These are phyloP conservation scores for Phasia obesa DNA, from an alignment of 2,888 invertebrate species.

Conservation along the genomic window DNA sequence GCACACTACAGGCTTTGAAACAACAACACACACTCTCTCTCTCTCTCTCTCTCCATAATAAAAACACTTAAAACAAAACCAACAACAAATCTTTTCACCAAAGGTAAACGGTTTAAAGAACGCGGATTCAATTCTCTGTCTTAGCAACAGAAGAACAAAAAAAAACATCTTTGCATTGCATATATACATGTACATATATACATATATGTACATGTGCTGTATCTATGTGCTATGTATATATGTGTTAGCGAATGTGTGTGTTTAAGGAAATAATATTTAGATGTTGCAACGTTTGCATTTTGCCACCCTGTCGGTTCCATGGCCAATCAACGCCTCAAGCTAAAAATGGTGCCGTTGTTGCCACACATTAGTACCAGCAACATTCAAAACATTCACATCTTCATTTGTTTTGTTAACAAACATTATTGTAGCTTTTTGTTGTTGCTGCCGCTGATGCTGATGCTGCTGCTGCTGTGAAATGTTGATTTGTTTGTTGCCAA, in stretches of 20 bases:
- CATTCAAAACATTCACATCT: slow-evolving; percentile 70
- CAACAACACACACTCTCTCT: slow-evolving; percentile 21
- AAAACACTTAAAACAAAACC: neutral
- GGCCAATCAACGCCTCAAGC: slow-evolving; percentile 78
- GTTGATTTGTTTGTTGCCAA: slow-evolving; percentile 40
- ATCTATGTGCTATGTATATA: too few relatives aligned
- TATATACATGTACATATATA: too few relatives aligned
- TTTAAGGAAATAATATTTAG: slow-evolving; percentile 44
- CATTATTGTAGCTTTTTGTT: slow-evolving; percentile 13
- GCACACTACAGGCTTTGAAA: slow-evolving; percentile 8
- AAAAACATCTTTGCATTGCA: neutral
- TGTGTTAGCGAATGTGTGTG: slow-evolving; percentile 7
- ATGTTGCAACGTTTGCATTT: slow-evolving; percentile 71
- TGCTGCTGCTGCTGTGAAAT: slow-evolving; percentile 31
- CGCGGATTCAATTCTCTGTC: neutral
- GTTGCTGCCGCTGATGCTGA: neutral
- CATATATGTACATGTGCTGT: too few relatives aligned
- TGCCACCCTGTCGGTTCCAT: slow-evolving; percentile 77
- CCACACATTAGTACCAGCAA: slow-evolving; percentile 68
- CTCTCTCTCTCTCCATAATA: neutral
- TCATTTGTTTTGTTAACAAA: slow-evolving; percentile 61
- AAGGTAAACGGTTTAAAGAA: neutral
- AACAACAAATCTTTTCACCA: slow-evolving; percentile 34
- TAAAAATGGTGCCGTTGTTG: slow-evolving; percentile 69
- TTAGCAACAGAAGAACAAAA: neutral